Base-by-base conservation (phyloP, 2,113 vertebrate species). In the Centrocercus urophasianus region DNA sequence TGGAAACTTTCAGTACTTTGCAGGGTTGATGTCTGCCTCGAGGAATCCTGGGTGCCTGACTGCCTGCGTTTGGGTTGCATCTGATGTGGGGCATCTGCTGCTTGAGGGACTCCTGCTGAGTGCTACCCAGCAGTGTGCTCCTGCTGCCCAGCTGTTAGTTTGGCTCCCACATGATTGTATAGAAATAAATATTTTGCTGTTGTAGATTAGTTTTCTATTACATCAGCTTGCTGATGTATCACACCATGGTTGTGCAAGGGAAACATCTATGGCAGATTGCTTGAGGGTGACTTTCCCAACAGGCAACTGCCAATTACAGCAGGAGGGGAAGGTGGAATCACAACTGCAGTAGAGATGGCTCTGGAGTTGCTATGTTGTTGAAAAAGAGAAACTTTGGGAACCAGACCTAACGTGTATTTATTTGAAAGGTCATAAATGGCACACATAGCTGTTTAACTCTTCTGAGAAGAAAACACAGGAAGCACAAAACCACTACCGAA, bases 71-170 rank as follows among this genome's bases (percentile, higher is more conserved):
- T 43, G 28, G 32, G 36, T 59, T 43, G 19, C 38, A 50, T 22
- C 16, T 0, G 0, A 28, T 2, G 5, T n/a, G 50, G 13, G 20
- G 48, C 64, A 86, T 40, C 42, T 0, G 52, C 34, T 60, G 34
- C 54, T 28, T 24, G 22, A 11, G 10, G 10, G 13, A 11, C 8
- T 47, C 25, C 45, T 71, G 65, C 78, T 27, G 7, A 27, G 21
- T 32, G 0, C 40, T 21, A n/a, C 57, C 28, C n/a, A 14, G 36
- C 1, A 0, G 11, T n/a, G 13, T 1, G 7, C 43, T 72, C 43
- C 60, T 25, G 47, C 19, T 14, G 7, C 17, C 14, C 2, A 32
- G 34, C 50, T 78, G 20, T 42, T 69, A 38, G 27, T 28, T 22
- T 8, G 71, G 50, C 57, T 10, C 6, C 11, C 73, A 42, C 42